Evolutionary conservation across 2,797 vertebrate genomes (phyloP).

Genomic region (Corythornis leucogaster): DNA sequence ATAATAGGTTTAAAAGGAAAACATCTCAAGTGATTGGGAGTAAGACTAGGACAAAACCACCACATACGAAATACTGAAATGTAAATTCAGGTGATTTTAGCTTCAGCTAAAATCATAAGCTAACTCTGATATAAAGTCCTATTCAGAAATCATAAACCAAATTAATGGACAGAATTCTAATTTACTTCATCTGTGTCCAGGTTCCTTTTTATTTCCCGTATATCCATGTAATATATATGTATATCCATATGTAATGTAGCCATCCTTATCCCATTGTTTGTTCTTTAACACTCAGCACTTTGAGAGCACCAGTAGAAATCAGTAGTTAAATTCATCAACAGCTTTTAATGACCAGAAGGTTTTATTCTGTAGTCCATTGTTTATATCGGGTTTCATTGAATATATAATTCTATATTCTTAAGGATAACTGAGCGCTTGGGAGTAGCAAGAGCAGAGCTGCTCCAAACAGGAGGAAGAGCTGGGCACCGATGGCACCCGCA

Average conservation of each 20-base stretch:
- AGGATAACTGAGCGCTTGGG: not conserved
- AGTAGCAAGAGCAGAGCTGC: not conserved
- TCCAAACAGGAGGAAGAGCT: not conserved
- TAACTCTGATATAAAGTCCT: not conserved
- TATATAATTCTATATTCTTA: not conserved
- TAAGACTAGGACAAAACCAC: not conserved
- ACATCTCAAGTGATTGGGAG: not conserved
- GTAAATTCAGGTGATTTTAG: not conserved
- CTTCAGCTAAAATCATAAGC: not conserved
- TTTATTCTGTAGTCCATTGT: not conserved
- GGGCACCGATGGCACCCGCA: rapidly evolving
- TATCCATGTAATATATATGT: too few species aligned
- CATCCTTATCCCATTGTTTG: not conserved
- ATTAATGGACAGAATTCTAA: not conserved
- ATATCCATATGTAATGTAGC: not conserved
- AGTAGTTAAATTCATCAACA: not conserved
- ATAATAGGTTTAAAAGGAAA: conserved; percentile 15
- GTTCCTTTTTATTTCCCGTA: not conserved
- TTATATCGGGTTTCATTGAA: not conserved
- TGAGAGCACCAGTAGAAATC: not conserved
- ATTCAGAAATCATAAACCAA: not conserved
- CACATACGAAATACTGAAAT: not conserved
- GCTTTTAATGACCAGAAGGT: not conserved
- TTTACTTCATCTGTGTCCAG: not conserved
- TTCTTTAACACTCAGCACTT: not conserved